Base-by-base conservation (phyloP, 2,888 invertebrate species). In the Parnassius smintheus region DNA sequence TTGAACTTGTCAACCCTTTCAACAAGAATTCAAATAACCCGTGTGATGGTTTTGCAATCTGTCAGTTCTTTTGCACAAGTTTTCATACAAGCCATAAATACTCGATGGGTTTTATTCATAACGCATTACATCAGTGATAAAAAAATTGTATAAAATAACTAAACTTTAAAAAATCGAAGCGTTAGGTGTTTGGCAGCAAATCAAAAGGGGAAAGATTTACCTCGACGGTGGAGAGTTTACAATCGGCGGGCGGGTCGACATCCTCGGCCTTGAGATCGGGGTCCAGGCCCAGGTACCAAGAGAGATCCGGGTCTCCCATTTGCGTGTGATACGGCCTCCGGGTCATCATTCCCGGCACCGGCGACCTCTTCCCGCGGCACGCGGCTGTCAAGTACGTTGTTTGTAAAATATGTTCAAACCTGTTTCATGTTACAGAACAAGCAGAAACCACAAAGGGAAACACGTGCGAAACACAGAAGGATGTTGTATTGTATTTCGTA, bases 231-330 rank as follows among this genome's bases (percentile, higher is more conserved):
- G 87, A 78, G 41, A 80, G 73, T 65, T 78, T 73, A 66, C 68
- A 73, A 49, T 86, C 86, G n/a, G 72, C 69, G 7, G 83, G 72
- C 13, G 86, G 82, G 54, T 90, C 85, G 58, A 88, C 74, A 76
- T 93, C 85, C 80, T 94, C 92, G 75, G 78, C 71, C 80, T 92
- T 83, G 80, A 90, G 66, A 73, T 89, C 80, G 72, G 92, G 85
- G 72, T 92, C 77, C 68, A 83, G 72, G 85, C 94, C 75, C 82
- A 93, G 63, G 91, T 93, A 89, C 91, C 91, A 91, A 1, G 88
- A 83, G 7, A 83, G 52, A 67, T 90, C 89, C 1, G 85, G 83
- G 65, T 88, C 85, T 9, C 90, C 88, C 54, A 88, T 78, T 58
- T 81, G 69, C 1, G 89, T 89, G 65, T 82, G 81, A 68, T 90